phyloP scores from a whole-genome alignment of 2,113 vertebrate genomes.

The Calidris pygmaea region DNA sequence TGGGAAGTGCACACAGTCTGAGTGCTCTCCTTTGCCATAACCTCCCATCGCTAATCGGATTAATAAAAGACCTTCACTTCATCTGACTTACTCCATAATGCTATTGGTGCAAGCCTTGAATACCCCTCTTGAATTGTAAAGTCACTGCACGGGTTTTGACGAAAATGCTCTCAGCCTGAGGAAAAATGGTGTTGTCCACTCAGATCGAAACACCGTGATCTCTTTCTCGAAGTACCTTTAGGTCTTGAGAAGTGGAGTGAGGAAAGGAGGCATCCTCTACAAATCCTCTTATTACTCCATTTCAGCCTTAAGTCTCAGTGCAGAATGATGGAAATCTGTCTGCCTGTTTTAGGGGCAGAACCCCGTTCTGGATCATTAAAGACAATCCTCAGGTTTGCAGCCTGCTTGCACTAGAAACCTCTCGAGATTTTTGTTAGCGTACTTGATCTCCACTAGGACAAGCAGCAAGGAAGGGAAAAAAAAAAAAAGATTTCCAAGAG shows the following conservation, averaged over 20 bases:
- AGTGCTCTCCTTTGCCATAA: neutral
- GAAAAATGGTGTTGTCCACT: neutral
- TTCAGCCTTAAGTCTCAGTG: neutral
- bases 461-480: neutral
- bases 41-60: neutral
- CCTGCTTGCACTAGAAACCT: neutral
- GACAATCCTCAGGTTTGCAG: neutral
- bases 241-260: neutral
- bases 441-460: neutral
- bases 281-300: neutral
- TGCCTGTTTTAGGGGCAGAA: neutral
- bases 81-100: neutral
- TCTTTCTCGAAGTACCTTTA: neutral
- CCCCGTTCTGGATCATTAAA: neutral
- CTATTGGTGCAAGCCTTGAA: neutral
- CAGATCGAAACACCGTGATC: neutral
- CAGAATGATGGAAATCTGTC: neutral
- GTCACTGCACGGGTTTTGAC: neutral
- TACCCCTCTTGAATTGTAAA: neutral
- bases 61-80: neutral
- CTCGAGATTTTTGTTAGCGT: neutral
- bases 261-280: neutral
- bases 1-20: neutral
- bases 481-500: neutral
- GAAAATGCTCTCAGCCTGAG: neutral